A percentile compares a stretch with the other conserved stretches of the same genome.
Conservation (phyloP, 2,113 vertebrate genomes). For the Pachycephala philippinensis region DNA sequence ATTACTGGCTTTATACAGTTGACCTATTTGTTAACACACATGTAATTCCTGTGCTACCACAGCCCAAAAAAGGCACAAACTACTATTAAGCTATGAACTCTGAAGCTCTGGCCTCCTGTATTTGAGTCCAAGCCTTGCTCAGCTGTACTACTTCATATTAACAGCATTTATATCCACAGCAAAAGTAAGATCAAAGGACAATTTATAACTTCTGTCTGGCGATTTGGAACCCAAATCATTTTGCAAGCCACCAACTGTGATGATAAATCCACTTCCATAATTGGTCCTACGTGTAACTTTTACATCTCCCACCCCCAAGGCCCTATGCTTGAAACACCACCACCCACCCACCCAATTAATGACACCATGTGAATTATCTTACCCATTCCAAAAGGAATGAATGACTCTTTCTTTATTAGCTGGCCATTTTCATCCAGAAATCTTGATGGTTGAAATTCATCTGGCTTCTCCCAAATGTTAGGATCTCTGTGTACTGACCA, state of each 20-base stretch:
- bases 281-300: neutral
- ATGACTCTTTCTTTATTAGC: conserved; percentile 84
- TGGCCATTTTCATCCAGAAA: conserved; percentile 89
- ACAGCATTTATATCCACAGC: neutral
- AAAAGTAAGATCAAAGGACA: neutral
- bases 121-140: neutral
- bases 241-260: neutral
- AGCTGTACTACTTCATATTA: neutral
- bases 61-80: neutral
- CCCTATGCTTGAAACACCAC: neutral
- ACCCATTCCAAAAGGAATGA: conserved; percentile 97
- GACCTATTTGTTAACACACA: neutral
- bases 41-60: neutral
- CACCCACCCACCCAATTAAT: neutral
- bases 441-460: conserved; percentile 83
- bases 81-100: neutral
- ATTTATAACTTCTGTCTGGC: neutral
- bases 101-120: neutral
- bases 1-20: neutral
- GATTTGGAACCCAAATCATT: neutral
- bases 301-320: neutral
- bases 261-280: neutral
- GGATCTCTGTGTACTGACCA: conserved; percentile 93
- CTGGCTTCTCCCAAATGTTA: conserved; percentile 86
- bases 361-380: neutral